A percentile compares a stretch with the other conserved stretches of the same genome.
Conservation (phyloP, 2,113 vertebrate genomes). For the Caretta caretta region DNA sequence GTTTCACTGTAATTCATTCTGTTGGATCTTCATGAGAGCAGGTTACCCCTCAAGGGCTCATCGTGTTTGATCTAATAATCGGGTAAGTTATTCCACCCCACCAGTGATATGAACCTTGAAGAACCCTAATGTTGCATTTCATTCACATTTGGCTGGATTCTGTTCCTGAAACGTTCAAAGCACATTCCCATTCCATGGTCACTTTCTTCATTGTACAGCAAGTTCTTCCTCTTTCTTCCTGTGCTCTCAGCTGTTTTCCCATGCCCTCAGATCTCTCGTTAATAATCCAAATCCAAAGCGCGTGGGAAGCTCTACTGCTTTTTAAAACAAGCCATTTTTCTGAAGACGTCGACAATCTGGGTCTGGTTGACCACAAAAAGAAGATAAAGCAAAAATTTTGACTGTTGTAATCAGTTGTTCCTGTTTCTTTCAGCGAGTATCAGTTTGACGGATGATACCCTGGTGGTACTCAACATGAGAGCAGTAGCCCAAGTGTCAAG, state of each 20-base stretch:
- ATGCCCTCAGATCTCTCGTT: neutral
- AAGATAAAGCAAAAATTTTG: neutral
- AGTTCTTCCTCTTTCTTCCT: neutral
- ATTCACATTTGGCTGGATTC: neutral
- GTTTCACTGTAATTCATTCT: neutral
- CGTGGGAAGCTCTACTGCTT: neutral
- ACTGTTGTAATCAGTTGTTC: neutral
- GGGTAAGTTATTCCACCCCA: neutral
- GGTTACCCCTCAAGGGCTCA: neutral
- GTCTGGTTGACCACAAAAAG: neutral
- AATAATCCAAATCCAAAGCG: neutral
- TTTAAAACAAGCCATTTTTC: neutral
- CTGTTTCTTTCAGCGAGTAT: neutral
- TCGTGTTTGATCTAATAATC: neutral
- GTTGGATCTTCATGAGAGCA: neutral
- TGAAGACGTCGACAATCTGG: neutral
- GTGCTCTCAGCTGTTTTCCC: neutral
- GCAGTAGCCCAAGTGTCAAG: neutral
- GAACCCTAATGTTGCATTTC: neutral
- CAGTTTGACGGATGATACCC: neutral
- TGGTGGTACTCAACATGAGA: neutral
- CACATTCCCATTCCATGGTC: neutral
- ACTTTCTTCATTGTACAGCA: neutral
- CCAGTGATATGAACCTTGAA: neutral
- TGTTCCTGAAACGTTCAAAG: neutral